Conservation (phyloP, 2,888 invertebrate genomes). For the Magallana nippona region DNA sequence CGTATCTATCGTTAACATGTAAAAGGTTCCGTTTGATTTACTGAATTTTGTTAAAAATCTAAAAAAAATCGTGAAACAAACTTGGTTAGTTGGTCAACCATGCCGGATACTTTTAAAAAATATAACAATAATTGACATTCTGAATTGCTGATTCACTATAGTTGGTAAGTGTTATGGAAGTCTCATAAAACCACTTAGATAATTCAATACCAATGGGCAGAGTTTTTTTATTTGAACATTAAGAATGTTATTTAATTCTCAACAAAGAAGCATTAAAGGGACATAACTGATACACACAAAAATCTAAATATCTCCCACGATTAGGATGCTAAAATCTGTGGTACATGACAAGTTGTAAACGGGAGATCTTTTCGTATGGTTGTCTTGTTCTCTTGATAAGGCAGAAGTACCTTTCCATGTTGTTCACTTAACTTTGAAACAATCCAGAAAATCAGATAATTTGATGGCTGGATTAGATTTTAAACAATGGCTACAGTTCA, state of each 20-base stretch:
- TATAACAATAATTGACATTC: not conserved
- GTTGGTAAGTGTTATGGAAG: not conserved
- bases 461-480: conserved; percentile 37
- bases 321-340: conserved; percentile 5
- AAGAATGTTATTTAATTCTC: not conserved
- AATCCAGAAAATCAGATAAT: conserved; percentile 43
- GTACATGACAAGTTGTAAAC: conserved; percentile 24
- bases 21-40: not conserved
- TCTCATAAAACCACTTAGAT: not conserved
- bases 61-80: not conserved
- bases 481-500: conserved; percentile 38
- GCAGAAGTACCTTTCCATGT: conserved; percentile 31
- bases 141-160: not conserved
- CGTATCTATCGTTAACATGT: not conserved
- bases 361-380: conserved; percentile 21
- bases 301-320: conserved; percentile 26
- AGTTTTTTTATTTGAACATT: not conserved
- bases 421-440: conserved; percentile 37
- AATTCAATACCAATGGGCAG: not conserved
- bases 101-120: conserved; percentile 4
- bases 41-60: not conserved
- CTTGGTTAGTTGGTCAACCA: conserved; percentile 29
- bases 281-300: not conserved
- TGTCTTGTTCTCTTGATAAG: conserved; percentile 22
- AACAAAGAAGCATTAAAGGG: not conserved